These are phyloP conservation scores for Virgularia gustaviana DNA, from an alignment of 92 coral and sea anemone species.

Conservation along the genomic window DNA sequence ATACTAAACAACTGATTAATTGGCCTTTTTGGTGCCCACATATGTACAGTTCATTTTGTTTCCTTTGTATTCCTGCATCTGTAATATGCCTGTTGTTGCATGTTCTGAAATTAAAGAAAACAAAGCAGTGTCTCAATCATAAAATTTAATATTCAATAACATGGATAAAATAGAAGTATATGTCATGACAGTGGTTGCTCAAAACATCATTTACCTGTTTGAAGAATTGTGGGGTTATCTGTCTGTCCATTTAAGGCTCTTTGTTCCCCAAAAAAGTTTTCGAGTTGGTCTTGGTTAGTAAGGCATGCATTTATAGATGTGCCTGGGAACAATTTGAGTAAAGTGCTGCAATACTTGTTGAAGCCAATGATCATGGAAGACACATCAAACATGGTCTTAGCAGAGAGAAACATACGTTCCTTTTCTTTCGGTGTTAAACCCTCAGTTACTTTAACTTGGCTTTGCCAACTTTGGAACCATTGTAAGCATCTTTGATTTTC, in stretches of 20 bases:
- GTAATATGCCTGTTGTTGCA: conserved; percentile 39
- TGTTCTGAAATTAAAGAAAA: conserved; percentile 31
- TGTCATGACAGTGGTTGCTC: background rate
- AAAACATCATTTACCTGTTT: conserved; percentile 22
- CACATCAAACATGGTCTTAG: conserved; percentile 33
- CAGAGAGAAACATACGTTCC: conserved; percentile 12
- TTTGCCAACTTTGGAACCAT: conserved; percentile 22
- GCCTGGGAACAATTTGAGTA: background rate
- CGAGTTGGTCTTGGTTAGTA: conserved; percentile 37
- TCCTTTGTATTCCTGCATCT: conserved; percentile 43
- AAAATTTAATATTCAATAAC: background rate
- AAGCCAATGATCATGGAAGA: conserved; percentile 29
- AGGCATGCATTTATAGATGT: background rate
- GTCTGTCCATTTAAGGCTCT: conserved; percentile 47
- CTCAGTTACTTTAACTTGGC: background rate
- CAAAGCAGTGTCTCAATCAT: background rate
- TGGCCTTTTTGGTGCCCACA: background rate
- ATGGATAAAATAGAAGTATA: background rate
- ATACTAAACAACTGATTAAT: too few species aligned
- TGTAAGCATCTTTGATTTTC: conserved; percentile 26
- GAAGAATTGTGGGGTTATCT: conserved; percentile 36
- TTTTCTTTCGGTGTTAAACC: conserved; percentile 10
- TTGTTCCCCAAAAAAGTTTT: conserved; percentile 48
- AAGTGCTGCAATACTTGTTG: conserved; percentile 3
- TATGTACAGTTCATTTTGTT: conserved; percentile 29